Percentiles rank a stretch among this genome's conserved stretches.
These are phyloP conservation scores for Melanotaenia trifasciata DNA, from an alignment of 2,797 vertebrate species.

Conservation along the genomic window DNA sequence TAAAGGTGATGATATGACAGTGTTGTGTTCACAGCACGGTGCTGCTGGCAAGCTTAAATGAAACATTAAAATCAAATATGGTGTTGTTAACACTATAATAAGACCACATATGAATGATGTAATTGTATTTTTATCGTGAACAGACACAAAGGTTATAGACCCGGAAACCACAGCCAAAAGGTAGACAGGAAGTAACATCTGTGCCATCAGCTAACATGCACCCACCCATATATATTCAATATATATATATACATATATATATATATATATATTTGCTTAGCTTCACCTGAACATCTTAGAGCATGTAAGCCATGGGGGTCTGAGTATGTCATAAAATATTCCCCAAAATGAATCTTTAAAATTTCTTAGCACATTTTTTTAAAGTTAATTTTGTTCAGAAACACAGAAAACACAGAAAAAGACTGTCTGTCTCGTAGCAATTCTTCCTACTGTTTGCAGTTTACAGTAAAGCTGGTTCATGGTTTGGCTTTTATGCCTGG, in stretches of 20 bases:
- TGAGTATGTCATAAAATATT: constrained; percentile 25
- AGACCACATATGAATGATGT: constrained; percentile 13
- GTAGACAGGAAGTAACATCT: constrained; percentile 39
- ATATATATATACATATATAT: too few relatives aligned
- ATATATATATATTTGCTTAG: background rate
- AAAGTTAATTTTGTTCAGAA: constrained; percentile 50
- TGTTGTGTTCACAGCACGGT: background rate
- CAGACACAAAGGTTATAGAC: constrained; percentile 31
- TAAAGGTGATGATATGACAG: constrained; percentile 13
- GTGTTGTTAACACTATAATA: constrained; percentile 7
- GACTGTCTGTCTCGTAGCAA: constrained; percentile 27
- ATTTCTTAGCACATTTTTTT: constrained; percentile 38
- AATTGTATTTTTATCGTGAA: constrained; percentile 27
- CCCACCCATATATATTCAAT: background rate
- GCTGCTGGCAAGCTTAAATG: background rate
- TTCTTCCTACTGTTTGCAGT: constrained; percentile 33
- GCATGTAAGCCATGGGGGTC: constrained; percentile 9
- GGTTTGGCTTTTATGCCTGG: constrained; percentile 60
- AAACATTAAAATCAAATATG: constrained; percentile 10
- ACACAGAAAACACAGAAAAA: constrained; percentile 54
- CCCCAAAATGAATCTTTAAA: constrained; percentile 32
- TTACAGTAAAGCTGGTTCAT: constrained; percentile 40
- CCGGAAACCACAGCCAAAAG: constrained; percentile 23
- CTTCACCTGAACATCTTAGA: constrained; percentile 44
- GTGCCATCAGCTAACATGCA: constrained; percentile 39